These are phyloP conservation scores for Catagonus wagneri DNA, from an alignment of 2,113 vertebrate genomes.

Conservation along the genomic window DNA sequence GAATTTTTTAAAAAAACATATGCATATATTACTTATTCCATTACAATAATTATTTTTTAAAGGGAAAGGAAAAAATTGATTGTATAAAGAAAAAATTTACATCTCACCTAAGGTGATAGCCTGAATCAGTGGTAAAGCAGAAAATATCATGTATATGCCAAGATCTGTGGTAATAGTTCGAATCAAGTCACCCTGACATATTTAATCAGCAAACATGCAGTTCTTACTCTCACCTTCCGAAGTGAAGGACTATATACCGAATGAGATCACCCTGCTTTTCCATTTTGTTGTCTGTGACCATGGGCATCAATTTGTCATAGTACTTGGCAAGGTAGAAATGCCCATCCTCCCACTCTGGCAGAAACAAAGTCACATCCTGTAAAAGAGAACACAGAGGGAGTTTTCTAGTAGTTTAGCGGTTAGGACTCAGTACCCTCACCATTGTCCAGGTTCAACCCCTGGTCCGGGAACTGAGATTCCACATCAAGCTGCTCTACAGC, in stretches of 20 bases:
- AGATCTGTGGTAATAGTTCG: not conserved
- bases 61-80: not conserved
- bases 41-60: slow-evolving; percentile 41
- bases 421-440: no score
- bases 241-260: slow-evolving; percentile 96
- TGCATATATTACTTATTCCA: not conserved
- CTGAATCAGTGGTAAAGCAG: not conserved
- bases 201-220: not conserved
- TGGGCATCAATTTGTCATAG: slow-evolving; percentile 99
- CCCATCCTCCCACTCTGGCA: slow-evolving; percentile 99
- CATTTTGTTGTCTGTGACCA: slow-evolving; percentile 99
- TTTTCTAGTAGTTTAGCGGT: no score
- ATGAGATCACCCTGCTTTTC: slow-evolving; percentile 99
- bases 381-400: slow-evolving; percentile 56
- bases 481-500: no score
- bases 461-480: no score
- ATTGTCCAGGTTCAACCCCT: no score
- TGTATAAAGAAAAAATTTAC: not conserved
- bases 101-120: slow-evolving; percentile 5
- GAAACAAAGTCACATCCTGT: slow-evolving; percentile 95
- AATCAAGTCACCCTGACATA: not conserved
- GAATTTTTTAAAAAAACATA: not conserved
- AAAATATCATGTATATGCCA: not conserved
- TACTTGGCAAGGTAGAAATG: slow-evolving; percentile 99
- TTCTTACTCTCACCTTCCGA: slow-evolving; percentile 92